These are phyloP conservation scores for Harpalus rufipes DNA, from an alignment of 2,888 invertebrate genomes.

Conservation along the genomic window DNA sequence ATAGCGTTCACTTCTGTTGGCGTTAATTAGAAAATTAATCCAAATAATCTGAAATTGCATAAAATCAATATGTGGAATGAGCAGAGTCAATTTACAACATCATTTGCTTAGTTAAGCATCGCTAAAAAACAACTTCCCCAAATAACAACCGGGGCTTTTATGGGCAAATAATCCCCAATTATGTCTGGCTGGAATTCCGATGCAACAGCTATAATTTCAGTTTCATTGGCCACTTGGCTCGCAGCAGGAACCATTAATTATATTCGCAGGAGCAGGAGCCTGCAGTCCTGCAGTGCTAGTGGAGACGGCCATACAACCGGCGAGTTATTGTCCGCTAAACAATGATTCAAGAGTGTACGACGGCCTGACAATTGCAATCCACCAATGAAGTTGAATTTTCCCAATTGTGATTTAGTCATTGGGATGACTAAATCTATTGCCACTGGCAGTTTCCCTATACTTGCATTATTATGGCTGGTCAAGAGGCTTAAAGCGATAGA, in stretches of 20 bases:
- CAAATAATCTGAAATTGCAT: no score
- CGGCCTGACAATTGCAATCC: neutral
- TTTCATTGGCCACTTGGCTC: slow-evolving; percentile 4
- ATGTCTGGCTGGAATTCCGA: neutral
- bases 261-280: neutral
- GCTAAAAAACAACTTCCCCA: neutral
- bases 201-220: slow-evolving; percentile 5
- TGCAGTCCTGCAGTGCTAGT: neutral
- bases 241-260: neutral
- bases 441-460: no score
- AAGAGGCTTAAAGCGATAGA: no score
- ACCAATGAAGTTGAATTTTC: neutral
- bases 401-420: no score
- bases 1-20: no score
- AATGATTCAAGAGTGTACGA: neutral
- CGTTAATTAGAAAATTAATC: no score
- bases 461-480: no score
- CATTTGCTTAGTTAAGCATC: neutral
- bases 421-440: no score
- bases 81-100: no score
- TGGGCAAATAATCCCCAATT: slow-evolving; percentile 1
- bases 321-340: neutral
- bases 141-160: neutral
- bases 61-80: no score
- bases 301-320: neutral